Evolutionary conservation across 2,113 vertebrate species (phyloP), one percentile per base, ranked within the genome.

Genomic region (Glaucidium brasilianum): DNA sequence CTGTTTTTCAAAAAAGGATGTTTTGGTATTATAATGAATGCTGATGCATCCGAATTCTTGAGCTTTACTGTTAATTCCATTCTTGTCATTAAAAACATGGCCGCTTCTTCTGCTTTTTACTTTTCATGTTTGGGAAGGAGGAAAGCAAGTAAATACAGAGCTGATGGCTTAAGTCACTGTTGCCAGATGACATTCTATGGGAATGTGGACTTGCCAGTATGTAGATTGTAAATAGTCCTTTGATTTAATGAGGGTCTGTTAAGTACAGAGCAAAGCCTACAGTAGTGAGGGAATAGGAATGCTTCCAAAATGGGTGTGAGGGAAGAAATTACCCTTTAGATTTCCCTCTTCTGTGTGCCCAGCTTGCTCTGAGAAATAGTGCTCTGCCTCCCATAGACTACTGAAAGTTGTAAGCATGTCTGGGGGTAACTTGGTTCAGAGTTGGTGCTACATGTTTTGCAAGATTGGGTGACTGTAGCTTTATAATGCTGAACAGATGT

Each of bases 161-260:
- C 60, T 80, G 76, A 82, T 64, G 74, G 39, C 69, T 94, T 68
- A 94, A 91, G 49, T 81, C 83, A 56, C 30, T 92, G 60, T 63
- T 95, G 83, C 94, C 92, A 89, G 88, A 94, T 91, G 79, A 85
- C 77, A 62, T 94, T 96, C 76, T 94, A 68, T 85, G 88, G 74
- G 94, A 97, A 95, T 87, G 84, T 87, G 66, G 74, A 87, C 69
- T 94, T 94, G 83, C 73, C 94, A 93, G 92, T 95, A 95, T 93
- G 92, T 93, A 79, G 91, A 94, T 69, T 89, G 91, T 94, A 96
- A 96, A 92, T 92, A 94, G 64, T 89, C 52, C 73, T 94, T 96
- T 94, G 91, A 87, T 94, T 96, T 96, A 95, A 63, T 92, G 91
- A 60, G 92, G 43, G 55, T 94, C 88, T 68, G 43, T 78, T 83